Base-by-base conservation (phyloP, 2,113 vertebrate genomes). In the Odontophorus gujanensis region DNA sequence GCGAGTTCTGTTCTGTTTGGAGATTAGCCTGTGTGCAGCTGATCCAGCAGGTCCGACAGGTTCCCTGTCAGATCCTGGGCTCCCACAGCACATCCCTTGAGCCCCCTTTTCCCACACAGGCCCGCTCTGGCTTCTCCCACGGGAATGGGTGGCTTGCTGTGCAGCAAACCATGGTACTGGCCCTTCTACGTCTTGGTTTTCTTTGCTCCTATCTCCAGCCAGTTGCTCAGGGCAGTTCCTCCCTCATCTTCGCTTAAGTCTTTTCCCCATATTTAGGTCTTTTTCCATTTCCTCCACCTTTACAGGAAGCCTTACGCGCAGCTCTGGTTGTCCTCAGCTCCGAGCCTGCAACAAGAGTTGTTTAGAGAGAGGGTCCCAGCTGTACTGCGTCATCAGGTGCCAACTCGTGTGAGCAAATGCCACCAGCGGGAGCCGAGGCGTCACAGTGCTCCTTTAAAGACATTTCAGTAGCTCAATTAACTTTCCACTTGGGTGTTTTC, bases 31-130 rank as follows among this genome's bases (percentile, higher is more conserved):
- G 0, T 8, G 61, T 42, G 43, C 67, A 91, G 91, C 92, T 87
- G 94, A 84, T 92, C 90, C 87, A 94, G 94, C 95, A 95, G 81
- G 95, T 74, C 96, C 75, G 69, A 66, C 96, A 96, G 85, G 95
- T 96, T 96, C 92, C 82, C 59, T 3, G n/a, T 38, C 72, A 80
- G 91, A 82, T 93, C 85, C 79, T 62, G 74, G 66, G 77, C 81
- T 96, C 83, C 94, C 79, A 67, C 68, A 72, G 72, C 9, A 5
- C 59, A 80, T 89, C 76, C 67, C 72, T 11, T 75, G 65, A 92
- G 85, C 85, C 92, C 81, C 95, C 72, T 85, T 74, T 94, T 83
- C 92, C 87, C 78, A 85, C 72, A 80, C 0, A 0, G 59, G 82
- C 75, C 72, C 4, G 1, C 87, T 85, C 67, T 71, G 55, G 6